Percentiles rank a stretch among this genome's conserved stretches.
Conservation (phyloP, 2,888 invertebrate species). For the Lasioglossum leucozonium region DNA sequence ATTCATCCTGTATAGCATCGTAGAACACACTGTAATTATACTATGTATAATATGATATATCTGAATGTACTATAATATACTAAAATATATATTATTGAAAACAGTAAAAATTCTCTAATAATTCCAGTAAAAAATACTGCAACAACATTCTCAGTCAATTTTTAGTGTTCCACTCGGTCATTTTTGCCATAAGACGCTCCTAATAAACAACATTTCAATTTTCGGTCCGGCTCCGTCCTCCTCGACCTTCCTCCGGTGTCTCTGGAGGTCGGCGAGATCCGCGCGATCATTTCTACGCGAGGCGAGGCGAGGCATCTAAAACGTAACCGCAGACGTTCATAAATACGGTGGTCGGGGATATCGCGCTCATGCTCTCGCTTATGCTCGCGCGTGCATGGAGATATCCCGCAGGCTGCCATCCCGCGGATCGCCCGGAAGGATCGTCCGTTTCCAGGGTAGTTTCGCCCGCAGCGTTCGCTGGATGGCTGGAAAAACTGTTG, state of each 20-base stretch:
- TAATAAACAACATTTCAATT: background rate
- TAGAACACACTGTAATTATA: too few relatives aligned
- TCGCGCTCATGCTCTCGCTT: slow-evolving; percentile 19
- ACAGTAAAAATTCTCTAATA: too few relatives aligned
- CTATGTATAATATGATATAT: too few relatives aligned
- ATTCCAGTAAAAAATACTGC: too few relatives aligned
- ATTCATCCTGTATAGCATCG: too few relatives aligned
- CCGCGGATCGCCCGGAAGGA: slow-evolving; percentile 31
- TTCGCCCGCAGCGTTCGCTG: slow-evolving; percentile 46
- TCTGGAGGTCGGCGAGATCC: slow-evolving; percentile 47
- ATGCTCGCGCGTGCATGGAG: slow-evolving; percentile 32
- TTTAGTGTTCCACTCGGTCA: too few relatives aligned
- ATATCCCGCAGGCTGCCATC: slow-evolving; percentile 34
- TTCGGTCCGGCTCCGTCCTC: background rate
- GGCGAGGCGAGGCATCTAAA: slow-evolving; percentile 49
- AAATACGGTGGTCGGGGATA: slow-evolving; percentile 56
- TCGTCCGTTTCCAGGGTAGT: slow-evolving; percentile 43
- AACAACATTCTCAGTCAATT: background rate
- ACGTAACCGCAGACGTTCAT: slow-evolving; percentile 64
- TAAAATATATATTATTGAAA: too few relatives aligned
- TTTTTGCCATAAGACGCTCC: background rate
- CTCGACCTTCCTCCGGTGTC: slow-evolving; percentile 32
- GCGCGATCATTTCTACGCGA: slow-evolving; percentile 52
- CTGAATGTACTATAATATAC: too few relatives aligned
- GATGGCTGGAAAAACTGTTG: slow-evolving; percentile 64